phyloP scores from a whole-genome alignment of 2,113 vertebrate genomes.

The Tragelaphus strepsiceros region DNA sequence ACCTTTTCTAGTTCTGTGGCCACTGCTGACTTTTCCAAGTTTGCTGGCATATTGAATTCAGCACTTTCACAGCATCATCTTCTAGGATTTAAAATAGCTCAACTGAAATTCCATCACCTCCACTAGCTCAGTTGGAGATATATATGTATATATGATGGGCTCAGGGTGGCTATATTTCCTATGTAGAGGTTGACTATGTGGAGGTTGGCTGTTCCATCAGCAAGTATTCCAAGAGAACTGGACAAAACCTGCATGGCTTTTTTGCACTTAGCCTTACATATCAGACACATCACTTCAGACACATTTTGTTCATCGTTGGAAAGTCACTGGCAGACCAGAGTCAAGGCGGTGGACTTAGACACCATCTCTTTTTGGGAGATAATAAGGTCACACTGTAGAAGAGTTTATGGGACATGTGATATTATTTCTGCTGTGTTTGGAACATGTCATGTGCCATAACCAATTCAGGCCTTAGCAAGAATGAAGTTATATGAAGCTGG shows the following conservation, averaged over 20 bases:
- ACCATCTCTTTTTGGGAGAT: neutral
- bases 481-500: neutral
- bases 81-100: neutral
- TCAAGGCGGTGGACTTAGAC: neutral
- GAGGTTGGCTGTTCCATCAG: neutral
- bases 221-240: neutral
- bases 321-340: neutral
- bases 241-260: neutral
- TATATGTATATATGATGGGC: neutral
- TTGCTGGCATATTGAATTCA: neutral
- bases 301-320: neutral
- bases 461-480: neutral
- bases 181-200: too few species aligned
- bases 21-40: neutral
- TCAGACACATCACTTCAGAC: neutral
- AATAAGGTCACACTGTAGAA: neutral
- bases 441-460: neutral
- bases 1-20: neutral
- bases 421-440: neutral
- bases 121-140: neutral
- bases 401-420: neutral
- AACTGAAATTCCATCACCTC: neutral
- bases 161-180: neutral
- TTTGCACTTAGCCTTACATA: neutral
- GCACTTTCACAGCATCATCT: neutral